These are phyloP conservation scores for Brachynemurus nebulosus DNA, from an alignment of 2,888 invertebrate species.

Conservation along the genomic window DNA sequence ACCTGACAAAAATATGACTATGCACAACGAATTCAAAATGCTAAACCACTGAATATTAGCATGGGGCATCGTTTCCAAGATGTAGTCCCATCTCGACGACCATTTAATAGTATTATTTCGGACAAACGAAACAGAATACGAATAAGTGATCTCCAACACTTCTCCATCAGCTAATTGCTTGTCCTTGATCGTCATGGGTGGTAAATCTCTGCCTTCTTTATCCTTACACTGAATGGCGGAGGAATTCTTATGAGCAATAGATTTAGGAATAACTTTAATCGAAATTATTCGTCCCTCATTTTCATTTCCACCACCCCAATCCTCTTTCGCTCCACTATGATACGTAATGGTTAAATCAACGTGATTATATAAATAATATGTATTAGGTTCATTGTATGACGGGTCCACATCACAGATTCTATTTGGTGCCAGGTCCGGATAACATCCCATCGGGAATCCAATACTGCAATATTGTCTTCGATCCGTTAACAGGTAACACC, in stretches of 20 bases:
- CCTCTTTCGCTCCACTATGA: constrained; percentile 76
- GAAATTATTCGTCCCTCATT: constrained; percentile 81
- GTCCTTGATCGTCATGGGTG: constrained; percentile 57
- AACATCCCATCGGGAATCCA: constrained; percentile 96
- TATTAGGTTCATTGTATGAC: constrained; percentile 46
- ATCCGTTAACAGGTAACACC: constrained; percentile 72
- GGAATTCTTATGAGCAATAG: constrained; percentile 27
- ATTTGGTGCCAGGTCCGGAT: background rate
- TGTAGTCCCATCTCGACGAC: constrained; percentile 99
- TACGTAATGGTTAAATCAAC: constrained; percentile 88
- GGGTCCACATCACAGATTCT: constrained; percentile 38
- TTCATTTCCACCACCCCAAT: constrained; percentile 71
- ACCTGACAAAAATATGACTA: constrained; percentile 91
- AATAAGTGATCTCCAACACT: constrained; percentile 57
- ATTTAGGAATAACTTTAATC: constrained; percentile 44
- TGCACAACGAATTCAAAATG: constrained; percentile 93
- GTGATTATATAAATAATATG: constrained; percentile 92
- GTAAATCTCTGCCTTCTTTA: constrained; percentile 30
- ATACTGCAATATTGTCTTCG: constrained; percentile 75
- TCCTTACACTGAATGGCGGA: constrained; percentile 14
- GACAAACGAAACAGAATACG: constrained; percentile 73
- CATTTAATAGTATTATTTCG: constrained; percentile 80
- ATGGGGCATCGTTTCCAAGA: constrained; percentile 94
- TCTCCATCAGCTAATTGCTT: constrained; percentile 34
- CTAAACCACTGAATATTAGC: constrained; percentile 99